These are phyloP conservation scores for Dicrurus megarhynchus DNA, from an alignment of 2,113 vertebrate species.

Conservation along the genomic window DNA sequence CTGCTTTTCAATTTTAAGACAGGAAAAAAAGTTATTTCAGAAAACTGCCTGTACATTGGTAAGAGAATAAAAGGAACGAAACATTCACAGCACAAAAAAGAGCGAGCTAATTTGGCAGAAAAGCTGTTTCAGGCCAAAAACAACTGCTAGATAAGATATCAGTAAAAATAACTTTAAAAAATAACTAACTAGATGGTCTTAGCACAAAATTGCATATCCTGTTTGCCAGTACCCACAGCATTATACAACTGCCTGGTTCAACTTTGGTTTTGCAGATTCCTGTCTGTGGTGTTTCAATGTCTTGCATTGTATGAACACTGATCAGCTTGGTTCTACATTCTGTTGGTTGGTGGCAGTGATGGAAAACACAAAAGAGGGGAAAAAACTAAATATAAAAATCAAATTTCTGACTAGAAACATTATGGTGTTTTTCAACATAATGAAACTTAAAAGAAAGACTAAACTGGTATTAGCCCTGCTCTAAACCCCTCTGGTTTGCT, in stretches of 20 bases:
- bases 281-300: neutral
- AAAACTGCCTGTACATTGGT: neutral
- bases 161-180: neutral
- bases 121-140: neutral
- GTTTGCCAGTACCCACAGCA: neutral
- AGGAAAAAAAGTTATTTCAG: neutral
- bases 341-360: neutral
- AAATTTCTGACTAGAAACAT: neutral
- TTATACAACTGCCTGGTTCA: neutral
- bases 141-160: neutral
- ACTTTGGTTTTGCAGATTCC: neutral
- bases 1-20: neutral
- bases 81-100: neutral
- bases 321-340: neutral
- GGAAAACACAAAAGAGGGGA: neutral
- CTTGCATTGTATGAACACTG: neutral
- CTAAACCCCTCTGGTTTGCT: neutral
- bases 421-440: neutral
- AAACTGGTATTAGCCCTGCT: neutral
- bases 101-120: neutral
- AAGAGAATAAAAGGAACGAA: neutral
- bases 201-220: neutral
- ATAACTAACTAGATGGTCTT: neutral
- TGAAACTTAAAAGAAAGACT: neutral
- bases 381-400: neutral